phyloP scores from a whole-genome alignment of 2,113 vertebrate genomes.

The Podocnemis expansa region DNA sequence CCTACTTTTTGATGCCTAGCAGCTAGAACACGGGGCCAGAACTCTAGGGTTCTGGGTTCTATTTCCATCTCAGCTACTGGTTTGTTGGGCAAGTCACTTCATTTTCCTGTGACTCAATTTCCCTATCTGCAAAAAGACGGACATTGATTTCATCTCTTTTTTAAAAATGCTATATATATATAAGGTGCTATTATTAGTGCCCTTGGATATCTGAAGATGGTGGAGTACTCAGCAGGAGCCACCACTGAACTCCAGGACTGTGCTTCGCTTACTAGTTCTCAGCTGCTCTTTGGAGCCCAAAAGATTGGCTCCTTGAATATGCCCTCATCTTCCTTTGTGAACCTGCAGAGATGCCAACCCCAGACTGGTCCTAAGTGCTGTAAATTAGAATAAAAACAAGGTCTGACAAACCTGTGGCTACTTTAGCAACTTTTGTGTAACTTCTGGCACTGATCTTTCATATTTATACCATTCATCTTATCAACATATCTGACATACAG shows the following conservation, averaged over 20 bases:
- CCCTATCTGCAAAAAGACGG: neutral
- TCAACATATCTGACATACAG: neutral
- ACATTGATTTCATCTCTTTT: neutral
- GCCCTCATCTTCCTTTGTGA: neutral
- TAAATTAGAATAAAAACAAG: neutral
- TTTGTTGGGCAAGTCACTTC: neutral
- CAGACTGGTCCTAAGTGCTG: neutral
- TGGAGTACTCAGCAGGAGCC: neutral
- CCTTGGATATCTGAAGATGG: rapidly evolving
- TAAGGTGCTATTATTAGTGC: neutral
- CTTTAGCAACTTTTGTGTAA: neutral
- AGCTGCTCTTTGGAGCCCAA: neutral
- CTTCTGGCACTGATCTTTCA: neutral
- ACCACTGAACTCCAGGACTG: rapidly evolving
- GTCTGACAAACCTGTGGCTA: neutral
- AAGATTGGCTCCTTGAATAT: rapidly evolving
- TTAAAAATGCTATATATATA: neutral
- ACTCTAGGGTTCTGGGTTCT: neutral
- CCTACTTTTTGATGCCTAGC: neutral
- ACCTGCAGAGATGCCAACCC: neutral
- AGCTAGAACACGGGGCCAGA: neutral
- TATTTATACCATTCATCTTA: neutral
- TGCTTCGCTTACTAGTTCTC: neutral
- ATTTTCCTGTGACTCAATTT: neutral
- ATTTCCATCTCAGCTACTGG: neutral